A percentile compares a stretch with the other conserved stretches of the same genome.
phyloP scores from a whole-genome alignment of 2,113 vertebrate species.

The Marcusenius ussheri region DNA sequence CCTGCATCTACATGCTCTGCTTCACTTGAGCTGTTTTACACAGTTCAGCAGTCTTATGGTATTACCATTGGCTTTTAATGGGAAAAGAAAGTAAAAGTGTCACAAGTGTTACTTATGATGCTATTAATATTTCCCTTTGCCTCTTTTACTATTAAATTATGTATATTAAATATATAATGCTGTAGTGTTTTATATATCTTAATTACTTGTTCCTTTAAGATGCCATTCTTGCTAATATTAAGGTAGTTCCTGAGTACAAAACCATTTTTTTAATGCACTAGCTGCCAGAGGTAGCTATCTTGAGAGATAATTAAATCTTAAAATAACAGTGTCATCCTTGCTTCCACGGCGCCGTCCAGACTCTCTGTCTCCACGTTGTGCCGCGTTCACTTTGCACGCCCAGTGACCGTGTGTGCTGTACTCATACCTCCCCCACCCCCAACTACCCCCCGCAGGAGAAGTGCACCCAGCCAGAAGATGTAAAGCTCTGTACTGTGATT shows the following conservation, averaged over 20 bases:
- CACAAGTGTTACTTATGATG: not conserved
- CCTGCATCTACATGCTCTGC: not conserved
- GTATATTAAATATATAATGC: not conserved
- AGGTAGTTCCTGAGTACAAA: not conserved
- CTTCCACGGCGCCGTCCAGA: not conserved
- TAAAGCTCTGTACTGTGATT: slow-evolving; percentile 91
- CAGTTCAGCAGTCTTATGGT: not conserved
- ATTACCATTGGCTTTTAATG: not conserved
- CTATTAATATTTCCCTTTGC: not conserved
- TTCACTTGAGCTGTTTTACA: not conserved
- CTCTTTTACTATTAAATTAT: not conserved
- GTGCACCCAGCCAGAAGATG: slow-evolving; percentile 94
- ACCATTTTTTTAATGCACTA: not conserved
- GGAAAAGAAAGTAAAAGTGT: not conserved
- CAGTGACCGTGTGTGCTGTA: slow-evolving; percentile 22
- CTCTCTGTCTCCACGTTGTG: not conserved
- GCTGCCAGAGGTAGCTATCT: not conserved
- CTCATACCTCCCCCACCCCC: slow-evolving; percentile 10
- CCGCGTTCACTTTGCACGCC: not conserved
- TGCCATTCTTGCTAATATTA: not conserved
- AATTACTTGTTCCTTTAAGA: not conserved
- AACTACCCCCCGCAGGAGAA: slow-evolving; percentile 68
- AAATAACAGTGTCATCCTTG: not conserved
- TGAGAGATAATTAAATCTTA: not conserved
- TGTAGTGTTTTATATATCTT: not conserved